A percentile compares a stretch with the other conserved stretches of the same genome.
phyloP scores from a whole-genome alignment of 92 coral and sea anemone genomes.

The Phenganax marumi region DNA sequence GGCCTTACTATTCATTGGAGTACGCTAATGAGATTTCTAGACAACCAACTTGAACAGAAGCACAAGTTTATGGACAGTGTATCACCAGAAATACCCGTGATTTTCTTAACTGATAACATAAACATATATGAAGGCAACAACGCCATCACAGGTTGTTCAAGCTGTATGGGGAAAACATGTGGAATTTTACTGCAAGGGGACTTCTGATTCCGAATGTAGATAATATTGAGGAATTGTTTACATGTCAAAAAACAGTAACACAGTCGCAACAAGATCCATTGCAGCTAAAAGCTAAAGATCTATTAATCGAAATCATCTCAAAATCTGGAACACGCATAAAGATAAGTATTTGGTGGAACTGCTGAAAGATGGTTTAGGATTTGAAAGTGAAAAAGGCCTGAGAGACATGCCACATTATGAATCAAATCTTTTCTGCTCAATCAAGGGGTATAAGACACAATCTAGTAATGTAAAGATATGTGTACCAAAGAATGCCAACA shows the following conservation, averaged over 20 bases:
- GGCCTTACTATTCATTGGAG: slow-evolving; percentile 40
- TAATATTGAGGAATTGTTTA: slow-evolving; percentile 26
- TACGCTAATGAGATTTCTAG: slow-evolving; percentile 24
- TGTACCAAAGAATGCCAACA: background rate
- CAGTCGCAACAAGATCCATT: slow-evolving; percentile 37
- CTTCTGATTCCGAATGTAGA: slow-evolving; percentile 17
- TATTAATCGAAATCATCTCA: slow-evolving; percentile 36
- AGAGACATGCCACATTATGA: slow-evolving; percentile 14
- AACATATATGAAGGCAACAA: slow-evolving; percentile 56
- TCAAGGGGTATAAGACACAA: background rate
- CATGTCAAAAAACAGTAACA: slow-evolving; percentile 16
- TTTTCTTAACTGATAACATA: slow-evolving; percentile 52
- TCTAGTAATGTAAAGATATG: background rate
- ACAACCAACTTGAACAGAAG: slow-evolving; percentile 15
- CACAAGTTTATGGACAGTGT: slow-evolving; percentile 1
- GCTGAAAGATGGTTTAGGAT: slow-evolving; percentile 33
- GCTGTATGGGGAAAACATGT: slow-evolving; percentile 43
- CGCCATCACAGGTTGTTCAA: slow-evolving; percentile 54
- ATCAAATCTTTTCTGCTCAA: slow-evolving; percentile 28
- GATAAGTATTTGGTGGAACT: slow-evolving; percentile 20
- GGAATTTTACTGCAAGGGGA: slow-evolving; percentile 60
- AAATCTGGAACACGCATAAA: slow-evolving; percentile 29
- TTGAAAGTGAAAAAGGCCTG: slow-evolving; percentile 3
- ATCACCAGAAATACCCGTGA: slow-evolving; percentile 40
- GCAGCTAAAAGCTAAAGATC: slow-evolving; percentile 28